A percentile compares a stretch with the other conserved stretches of the same genome.
phyloP scores from a whole-genome alignment of 2,797 vertebrate genomes.

The Sebastes nivosus region DNA sequence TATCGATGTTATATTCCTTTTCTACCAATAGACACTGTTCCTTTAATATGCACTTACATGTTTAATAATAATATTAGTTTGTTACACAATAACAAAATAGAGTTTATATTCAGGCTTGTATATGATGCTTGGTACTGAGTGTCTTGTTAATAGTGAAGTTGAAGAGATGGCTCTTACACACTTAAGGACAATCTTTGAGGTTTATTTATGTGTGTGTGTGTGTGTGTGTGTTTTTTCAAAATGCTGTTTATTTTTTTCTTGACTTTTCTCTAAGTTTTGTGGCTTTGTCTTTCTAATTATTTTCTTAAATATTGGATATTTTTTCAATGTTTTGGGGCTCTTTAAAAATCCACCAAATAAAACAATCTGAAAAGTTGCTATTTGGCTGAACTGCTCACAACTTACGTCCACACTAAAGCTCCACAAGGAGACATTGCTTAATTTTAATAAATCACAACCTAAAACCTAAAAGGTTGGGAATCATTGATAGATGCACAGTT shows the following conservation, averaged over 20 bases:
- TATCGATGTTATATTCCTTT: no score
- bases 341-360: not conserved
- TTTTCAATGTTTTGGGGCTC: not conserved
- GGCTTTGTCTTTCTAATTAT: not conserved
- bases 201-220: not conserved
- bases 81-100: not conserved
- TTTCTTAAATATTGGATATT: not conserved
- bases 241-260: not conserved
- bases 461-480: not conserved
- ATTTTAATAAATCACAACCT: not conserved
- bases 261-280: not conserved
- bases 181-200: not conserved
- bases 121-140: not conserved
- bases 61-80: not conserved
- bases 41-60: accelerated
- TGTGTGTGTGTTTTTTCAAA: no score
- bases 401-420: accelerated
- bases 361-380: not conserved
- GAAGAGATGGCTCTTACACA: not conserved
- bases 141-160: not conserved
- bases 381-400: not conserved
- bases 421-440: not conserved
- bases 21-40: no score
- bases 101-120: not conserved
- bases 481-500: not conserved